Percentiles rank a stretch among this genome's conserved stretches.
Conservation (phyloP, 2,113 vertebrate species). For the Lipotes vexillifer region DNA sequence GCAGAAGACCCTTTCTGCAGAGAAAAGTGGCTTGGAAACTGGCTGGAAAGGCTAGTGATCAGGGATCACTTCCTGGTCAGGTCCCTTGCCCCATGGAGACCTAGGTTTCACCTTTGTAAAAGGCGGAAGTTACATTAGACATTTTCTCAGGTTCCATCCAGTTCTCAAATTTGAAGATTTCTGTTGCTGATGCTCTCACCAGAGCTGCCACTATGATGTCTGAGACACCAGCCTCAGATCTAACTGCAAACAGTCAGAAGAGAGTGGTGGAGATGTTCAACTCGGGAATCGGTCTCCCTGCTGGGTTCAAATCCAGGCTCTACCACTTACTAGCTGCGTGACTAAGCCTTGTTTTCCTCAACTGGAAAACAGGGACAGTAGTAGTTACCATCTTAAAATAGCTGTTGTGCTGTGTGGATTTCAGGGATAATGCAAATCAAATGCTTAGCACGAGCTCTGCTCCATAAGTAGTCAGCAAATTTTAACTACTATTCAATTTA, state of each 20-base stretch:
- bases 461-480: background rate
- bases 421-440: background rate
- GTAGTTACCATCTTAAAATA: conserved; percentile 38
- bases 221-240: conserved; percentile 4
- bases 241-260: conserved; percentile 37
- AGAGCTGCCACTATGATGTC: background rate
- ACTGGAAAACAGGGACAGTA: background rate
- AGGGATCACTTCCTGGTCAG: background rate
- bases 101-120: background rate
- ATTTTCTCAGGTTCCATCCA: background rate
- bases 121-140: background rate
- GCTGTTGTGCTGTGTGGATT: background rate
- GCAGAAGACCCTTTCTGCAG: background rate
- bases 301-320: conserved; percentile 50
- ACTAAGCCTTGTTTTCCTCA: conserved; percentile 46
- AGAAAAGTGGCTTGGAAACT: background rate
- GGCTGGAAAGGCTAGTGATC: background rate
- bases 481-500: background rate
- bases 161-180: background rate
- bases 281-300: background rate
- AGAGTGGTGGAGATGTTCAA: background rate
- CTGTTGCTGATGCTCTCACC: background rate
- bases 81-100: background rate
- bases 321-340: background rate
- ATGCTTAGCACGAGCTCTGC: background rate